phyloP scores from a whole-genome alignment of 2,888 invertebrate species.

The Lysandra coridon region DNA sequence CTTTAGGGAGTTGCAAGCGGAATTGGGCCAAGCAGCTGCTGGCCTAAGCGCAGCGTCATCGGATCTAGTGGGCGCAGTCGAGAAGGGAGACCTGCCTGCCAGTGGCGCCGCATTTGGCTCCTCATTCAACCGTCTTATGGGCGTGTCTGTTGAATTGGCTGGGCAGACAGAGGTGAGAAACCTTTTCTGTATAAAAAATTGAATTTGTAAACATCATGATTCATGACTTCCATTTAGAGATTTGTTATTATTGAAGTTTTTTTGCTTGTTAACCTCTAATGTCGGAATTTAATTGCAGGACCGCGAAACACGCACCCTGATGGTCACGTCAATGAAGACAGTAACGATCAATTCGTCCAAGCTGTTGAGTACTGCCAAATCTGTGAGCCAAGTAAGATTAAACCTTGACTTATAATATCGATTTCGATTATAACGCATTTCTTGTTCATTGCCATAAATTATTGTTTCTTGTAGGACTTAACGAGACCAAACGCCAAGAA shows the following conservation, averaged over 20 bases:
- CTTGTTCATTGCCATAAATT: background rate
- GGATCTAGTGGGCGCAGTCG: conserved; percentile 89
- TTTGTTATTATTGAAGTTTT: background rate
- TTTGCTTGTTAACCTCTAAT: background rate
- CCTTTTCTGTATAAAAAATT: background rate
- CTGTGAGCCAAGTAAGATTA: conserved; percentile 84
- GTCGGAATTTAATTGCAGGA: conserved; percentile 71
- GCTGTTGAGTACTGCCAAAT: conserved; percentile 92
- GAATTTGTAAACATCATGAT: background rate
- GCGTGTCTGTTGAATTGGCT: conserved; percentile 91
- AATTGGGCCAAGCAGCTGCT: conserved; percentile 91
- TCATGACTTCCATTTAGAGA: background rate
- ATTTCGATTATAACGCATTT: background rate
- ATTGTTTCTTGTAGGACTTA: conserved; percentile 81
- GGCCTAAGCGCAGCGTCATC: conserved; percentile 89
- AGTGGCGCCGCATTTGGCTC: conserved; percentile 89
- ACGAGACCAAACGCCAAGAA: conserved; percentile 94
- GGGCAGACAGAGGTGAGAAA: conserved; percentile 83
- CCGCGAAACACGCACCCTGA: conserved; percentile 86
- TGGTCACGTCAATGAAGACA: conserved; percentile 92
- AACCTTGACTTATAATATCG: background rate
- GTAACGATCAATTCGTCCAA: conserved; percentile 94
- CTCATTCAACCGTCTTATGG: conserved; percentile 88
- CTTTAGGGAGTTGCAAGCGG: conserved; percentile 88
- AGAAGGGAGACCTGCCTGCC: conserved; percentile 85